Evolutionary conservation across 1,140 invertebrate genomes (phyloP), one percentile per base, ranked within the genome.

Genomic region (Leptinotarsa defecta): DNA sequence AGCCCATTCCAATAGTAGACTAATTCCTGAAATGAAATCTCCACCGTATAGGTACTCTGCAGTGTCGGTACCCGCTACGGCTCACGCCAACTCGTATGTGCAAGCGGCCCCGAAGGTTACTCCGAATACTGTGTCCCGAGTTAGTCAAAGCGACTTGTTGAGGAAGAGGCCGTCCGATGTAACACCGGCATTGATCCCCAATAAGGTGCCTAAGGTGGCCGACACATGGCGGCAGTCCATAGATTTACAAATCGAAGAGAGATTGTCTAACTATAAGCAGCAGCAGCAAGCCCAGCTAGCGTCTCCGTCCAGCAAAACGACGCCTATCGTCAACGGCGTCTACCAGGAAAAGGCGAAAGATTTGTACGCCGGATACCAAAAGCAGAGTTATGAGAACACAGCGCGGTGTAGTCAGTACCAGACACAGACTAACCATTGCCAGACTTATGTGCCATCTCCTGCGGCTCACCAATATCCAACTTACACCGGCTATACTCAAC

Each of bases 191-290:
- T 77, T n/a, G 4, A 80, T 82, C 5, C 84, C 87, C 6, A 83
- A 79, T 75, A 87, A 91, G 79, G 85, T 88, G 19, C 80, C 88
- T 0, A 87, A 87, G 76, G 74, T 87, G 1, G 34, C 48, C 11
- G 88, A 89, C 74, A 82, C 84, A 2, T 91, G 89, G 89, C 81
- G 86, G 71, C 80, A 87, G 67, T 85, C 85, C 1, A 88, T 88
- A 65, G 88, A 90, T 75, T 86, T 88, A 70, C 87, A 90, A 80
- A 89, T 89, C 15, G 88, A 90, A 63, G 86, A 90, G 75, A 87
- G 86, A 68, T 78, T 90, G 2, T 84, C 85, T 0, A 81, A 83
- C 0, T 84, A 84, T 65, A 81, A 80, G 68, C 80, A 81, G 69
- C 74, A 79, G 69, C 74, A 79, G 49, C 74, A 80, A 68, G 71